A percentile compares a stretch with the other conserved stretches of the same genome.
These are phyloP conservation scores for Bembecia ichneumoniformis DNA, from an alignment of 2,888 invertebrate species.

Conservation along the genomic window DNA sequence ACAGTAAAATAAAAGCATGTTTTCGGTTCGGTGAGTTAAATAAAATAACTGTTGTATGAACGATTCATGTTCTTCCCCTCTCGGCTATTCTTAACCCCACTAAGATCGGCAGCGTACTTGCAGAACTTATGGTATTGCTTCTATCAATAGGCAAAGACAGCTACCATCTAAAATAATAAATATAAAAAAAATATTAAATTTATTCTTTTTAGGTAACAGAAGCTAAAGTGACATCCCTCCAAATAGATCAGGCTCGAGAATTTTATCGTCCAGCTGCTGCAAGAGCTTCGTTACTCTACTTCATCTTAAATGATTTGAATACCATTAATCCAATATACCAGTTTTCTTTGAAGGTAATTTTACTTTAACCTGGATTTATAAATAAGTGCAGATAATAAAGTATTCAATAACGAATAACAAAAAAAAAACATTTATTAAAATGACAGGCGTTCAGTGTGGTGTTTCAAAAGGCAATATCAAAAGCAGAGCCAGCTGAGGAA, in stretches of 20 bases:
- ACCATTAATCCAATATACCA: constrained; percentile 98
- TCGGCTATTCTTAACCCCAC: no score
- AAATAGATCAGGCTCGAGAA: constrained; percentile 95
- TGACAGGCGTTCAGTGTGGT: constrained; percentile 96
- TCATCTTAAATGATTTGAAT: constrained; percentile 94
- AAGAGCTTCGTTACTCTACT: constrained; percentile 93
- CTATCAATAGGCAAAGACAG: no score
- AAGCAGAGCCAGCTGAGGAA: constrained; percentile 85
- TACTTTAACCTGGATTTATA: neutral
- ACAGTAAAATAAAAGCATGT: no score
- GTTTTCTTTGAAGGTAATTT: constrained; percentile 89
- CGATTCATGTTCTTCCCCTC: no score
- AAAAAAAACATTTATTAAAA: neutral
- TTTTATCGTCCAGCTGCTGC: constrained; percentile 91
- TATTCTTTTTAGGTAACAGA: constrained; percentile 76
- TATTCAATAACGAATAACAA: neutral
- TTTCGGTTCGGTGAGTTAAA: neutral
- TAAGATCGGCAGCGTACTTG: no score
- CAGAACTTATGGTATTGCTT: no score
- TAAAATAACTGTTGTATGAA: no score
- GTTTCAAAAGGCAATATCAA: constrained; percentile 95
- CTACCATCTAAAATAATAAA: no score
- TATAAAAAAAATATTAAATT: no score
- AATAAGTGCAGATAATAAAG: neutral
- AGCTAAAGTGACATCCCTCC: constrained; percentile 90